Evolutionary conservation across 2,888 invertebrate species (phyloP).

Genomic region (Ichneumoninae sp.): DNA sequence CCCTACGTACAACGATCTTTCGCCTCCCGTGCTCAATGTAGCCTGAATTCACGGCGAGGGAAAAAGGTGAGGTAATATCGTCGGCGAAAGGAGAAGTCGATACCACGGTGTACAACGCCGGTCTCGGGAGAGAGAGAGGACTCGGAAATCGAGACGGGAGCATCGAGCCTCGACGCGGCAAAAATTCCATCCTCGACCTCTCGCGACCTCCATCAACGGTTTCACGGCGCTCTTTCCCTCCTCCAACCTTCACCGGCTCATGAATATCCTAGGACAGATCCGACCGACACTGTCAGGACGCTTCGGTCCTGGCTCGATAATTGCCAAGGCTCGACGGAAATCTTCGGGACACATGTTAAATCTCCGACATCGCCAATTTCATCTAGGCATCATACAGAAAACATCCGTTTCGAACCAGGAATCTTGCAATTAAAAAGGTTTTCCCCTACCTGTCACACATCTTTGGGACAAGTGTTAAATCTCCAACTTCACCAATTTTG

Average conservation of each 20-base stretch:
- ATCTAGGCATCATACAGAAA: no score
- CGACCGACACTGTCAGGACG: background rate
- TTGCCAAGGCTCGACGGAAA: background rate
- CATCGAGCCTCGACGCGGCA: conserved; percentile 47
- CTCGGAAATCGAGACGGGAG: conserved; percentile 32
- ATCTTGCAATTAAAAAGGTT: conserved; percentile 6
- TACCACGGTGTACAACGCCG: conserved; percentile 48
- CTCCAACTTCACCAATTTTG: background rate
- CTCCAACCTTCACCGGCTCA: background rate
- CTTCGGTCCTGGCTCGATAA: background rate
- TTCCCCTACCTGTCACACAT: background rate
- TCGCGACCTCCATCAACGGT: conserved; percentile 53
- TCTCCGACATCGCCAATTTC: background rate
- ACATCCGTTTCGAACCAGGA: background rate
- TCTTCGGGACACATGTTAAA: background rate
- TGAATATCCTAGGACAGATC: background rate
- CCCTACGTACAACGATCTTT: conserved; percentile 35
- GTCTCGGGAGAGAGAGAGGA: conserved; percentile 24
- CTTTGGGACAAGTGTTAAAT: background rate
- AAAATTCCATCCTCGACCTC: conserved; percentile 55
- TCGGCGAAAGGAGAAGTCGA: conserved; percentile 64
- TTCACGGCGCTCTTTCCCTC: conserved; percentile 11
- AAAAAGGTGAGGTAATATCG: conserved; percentile 64
- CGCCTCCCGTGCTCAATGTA: conserved; percentile 71
- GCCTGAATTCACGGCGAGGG: conserved; percentile 69